Conservation (phyloP, 2,113 vertebrate species). For the Charadrius vociferus region DNA sequence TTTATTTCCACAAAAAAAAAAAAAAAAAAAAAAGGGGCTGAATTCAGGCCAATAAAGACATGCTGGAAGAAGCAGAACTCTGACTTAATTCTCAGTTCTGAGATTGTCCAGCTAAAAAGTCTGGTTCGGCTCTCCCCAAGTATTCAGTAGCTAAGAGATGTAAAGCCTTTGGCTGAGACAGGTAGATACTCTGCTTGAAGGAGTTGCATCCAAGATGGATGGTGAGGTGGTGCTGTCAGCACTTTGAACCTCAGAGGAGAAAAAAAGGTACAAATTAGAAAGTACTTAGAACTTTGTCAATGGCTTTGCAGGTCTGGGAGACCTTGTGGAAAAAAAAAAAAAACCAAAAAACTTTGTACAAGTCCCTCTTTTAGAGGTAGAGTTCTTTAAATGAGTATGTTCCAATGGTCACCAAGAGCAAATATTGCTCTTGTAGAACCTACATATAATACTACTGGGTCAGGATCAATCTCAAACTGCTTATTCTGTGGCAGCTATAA, state of each 20-base stretch:
- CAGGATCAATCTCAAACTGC: conserved; percentile 26
- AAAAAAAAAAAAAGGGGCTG: neutral
- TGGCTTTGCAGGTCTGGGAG: neutral
- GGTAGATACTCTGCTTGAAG: neutral
- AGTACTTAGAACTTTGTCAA: neutral
- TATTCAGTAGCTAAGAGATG: neutral
- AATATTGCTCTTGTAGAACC: conserved; percentile 4
- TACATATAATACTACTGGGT: neutral
- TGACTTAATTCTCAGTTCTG: neutral
- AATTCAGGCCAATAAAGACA: neutral
- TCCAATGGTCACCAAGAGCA: neutral
- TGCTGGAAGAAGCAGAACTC: neutral
- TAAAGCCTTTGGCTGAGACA: neutral
- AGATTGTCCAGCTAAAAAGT: neutral
- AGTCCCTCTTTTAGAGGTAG: neutral
- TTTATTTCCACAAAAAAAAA: neutral
- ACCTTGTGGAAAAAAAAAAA: neutral
- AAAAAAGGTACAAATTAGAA: neutral
- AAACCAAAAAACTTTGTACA: neutral
- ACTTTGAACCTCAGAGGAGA: neutral
- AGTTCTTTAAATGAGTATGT: neutral
- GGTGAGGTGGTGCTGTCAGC: neutral
- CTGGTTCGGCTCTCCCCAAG: neutral
- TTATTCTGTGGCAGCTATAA: conserved; percentile 32
- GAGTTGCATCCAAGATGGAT: fast-evolving